These are phyloP conservation scores for Tenthredo notha DNA, from an alignment of 2,888 invertebrate species.

Conservation along the genomic window DNA sequence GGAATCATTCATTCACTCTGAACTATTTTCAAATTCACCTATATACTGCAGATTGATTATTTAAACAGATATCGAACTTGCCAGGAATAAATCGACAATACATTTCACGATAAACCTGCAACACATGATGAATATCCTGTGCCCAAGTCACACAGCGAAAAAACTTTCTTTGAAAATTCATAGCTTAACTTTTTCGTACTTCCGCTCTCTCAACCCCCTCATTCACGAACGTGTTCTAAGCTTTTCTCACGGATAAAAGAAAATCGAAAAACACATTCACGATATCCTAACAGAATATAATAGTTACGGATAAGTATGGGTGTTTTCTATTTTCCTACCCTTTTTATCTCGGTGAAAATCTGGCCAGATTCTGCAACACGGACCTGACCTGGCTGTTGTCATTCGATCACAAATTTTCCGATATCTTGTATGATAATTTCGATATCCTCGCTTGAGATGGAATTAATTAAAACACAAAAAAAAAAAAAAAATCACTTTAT, in stretches of 20 bases:
- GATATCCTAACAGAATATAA: conserved; percentile 45
- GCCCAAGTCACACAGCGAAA: conserved; percentile 17
- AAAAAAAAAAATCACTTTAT: too few relatives aligned
- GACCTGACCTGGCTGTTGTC: background rate
- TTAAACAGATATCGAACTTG: background rate
- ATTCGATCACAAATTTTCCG: background rate
- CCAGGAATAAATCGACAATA: background rate
- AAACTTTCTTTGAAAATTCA: conserved; percentile 35
- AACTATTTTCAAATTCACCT: background rate
- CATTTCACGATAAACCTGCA: background rate
- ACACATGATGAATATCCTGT: background rate
- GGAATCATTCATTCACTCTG: background rate
- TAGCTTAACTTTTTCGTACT: conserved; percentile 16
- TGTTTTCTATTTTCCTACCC: background rate
- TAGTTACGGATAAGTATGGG: conserved; percentile 20
- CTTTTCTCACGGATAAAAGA: background rate
- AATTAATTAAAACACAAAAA: background rate
- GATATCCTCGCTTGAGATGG: background rate
- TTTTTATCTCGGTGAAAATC: conserved; percentile 4
- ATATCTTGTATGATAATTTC: background rate
- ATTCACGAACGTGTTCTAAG: background rate
- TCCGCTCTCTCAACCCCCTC: background rate
- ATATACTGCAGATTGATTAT: too few relatives aligned
- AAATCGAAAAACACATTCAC: conserved; percentile 48
- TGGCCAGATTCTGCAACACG: background rate